phyloP scores from a whole-genome alignment of 1,140 invertebrate species.

The Eufriesea mexicana region DNA sequence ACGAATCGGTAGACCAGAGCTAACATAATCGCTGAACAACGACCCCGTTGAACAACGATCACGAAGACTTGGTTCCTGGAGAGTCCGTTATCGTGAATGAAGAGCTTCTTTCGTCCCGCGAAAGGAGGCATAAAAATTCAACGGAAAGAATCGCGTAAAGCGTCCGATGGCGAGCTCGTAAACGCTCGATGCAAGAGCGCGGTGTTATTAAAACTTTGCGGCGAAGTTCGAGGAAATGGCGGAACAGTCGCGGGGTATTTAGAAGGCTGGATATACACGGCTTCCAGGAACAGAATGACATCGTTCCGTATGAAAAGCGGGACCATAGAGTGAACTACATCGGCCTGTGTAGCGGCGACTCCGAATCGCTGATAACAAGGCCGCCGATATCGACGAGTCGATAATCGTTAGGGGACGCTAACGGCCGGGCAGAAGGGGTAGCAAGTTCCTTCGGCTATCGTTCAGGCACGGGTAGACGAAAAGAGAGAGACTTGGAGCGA shows the following conservation, averaged over 20 bases:
- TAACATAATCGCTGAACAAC: too few relatives aligned
- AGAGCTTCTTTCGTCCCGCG: background rate
- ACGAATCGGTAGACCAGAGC: too few relatives aligned
- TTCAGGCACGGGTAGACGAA: background rate
- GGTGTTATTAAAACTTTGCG: conserved; percentile 10
- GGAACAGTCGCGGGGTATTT: background rate
- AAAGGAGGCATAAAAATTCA: conserved; percentile 14
- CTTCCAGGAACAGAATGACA: conserved; percentile 25
- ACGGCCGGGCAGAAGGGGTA: background rate
- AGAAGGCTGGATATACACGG: conserved; percentile 2
- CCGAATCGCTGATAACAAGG: conserved; percentile 40
- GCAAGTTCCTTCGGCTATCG: background rate
- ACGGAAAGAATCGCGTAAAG: background rate
- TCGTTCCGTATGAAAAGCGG: background rate
- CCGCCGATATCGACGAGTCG: conserved; percentile 35
- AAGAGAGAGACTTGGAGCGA: background rate
- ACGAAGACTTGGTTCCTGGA: too few relatives aligned
- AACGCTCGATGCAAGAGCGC: background rate
- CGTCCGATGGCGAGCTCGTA: background rate
- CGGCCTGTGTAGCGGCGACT: background rate
- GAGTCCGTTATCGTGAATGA: background rate
- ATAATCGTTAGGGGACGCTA: conserved; percentile 42
- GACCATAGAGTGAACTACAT: background rate
- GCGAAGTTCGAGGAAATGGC: background rate
- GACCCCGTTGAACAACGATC: too few relatives aligned